Conservation (phyloP, 2,113 vertebrate species). For the Cephalophus harveyi region DNA sequence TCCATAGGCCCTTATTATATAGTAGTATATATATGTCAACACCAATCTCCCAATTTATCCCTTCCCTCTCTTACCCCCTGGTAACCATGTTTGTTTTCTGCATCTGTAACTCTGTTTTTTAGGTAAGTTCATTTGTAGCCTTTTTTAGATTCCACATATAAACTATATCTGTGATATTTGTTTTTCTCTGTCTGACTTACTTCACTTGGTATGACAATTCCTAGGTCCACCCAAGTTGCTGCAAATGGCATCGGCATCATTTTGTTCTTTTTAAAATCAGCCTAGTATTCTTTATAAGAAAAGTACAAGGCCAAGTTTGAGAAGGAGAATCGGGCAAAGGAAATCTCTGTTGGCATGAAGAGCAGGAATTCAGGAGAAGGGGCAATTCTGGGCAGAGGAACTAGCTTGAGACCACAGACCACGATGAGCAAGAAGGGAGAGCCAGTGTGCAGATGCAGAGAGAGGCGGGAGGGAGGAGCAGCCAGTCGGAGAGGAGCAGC, state of each 20-base stretch:
- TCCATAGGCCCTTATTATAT: not conserved
- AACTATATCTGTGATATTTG: not conserved
- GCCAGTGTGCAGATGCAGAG: not conserved
- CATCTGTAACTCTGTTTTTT: not conserved
- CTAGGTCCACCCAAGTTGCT: not conserved
- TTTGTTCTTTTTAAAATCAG: not conserved
- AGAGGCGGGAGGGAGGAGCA: not conserved
- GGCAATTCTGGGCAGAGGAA: not conserved
- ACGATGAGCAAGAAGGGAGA: not conserved
- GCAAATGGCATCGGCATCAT: not conserved
- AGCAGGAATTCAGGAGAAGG: not conserved
- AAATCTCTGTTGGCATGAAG: not conserved
- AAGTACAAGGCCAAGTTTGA: not conserved
- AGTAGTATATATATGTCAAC: not conserved
- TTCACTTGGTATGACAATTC: not conserved
- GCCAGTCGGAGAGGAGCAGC: not conserved
- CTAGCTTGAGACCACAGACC: not conserved
- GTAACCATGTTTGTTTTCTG: not conserved
- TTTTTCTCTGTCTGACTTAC: not conserved
- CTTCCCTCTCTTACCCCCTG: not conserved
- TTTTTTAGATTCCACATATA: not conserved
- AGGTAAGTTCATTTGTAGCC: not conserved
- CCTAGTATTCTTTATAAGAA: not conserved
- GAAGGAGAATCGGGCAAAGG: not conserved
- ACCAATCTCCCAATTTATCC: not conserved